phyloP scores from a whole-genome alignment of 2,888 invertebrate species.

The Notodonta dromedarius region DNA sequence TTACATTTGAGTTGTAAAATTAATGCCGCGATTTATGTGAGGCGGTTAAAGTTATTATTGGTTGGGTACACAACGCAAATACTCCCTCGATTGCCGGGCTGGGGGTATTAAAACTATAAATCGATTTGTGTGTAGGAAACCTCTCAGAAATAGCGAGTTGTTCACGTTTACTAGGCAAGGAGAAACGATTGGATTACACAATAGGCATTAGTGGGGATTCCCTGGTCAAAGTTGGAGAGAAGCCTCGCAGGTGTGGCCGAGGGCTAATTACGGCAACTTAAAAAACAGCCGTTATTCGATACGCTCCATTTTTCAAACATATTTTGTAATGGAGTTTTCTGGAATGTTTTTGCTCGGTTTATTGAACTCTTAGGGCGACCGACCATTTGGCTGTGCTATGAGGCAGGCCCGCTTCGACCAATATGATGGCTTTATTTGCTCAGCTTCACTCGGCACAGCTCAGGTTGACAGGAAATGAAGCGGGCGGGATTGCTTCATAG shows the following conservation, averaged over 20 bases:
- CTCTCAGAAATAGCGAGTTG: conserved; percentile 61
- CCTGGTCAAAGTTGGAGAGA: conserved; percentile 77
- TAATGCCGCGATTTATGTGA: conserved; percentile 78
- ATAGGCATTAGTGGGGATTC: conserved; percentile 67
- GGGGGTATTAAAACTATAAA: conserved; percentile 36
- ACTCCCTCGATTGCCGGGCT: conserved; percentile 20
- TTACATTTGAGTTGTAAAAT: conserved; percentile 81
- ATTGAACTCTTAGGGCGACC: too few relatives aligned
- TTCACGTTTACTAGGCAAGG: conserved; percentile 47
- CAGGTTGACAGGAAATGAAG: too few relatives aligned
- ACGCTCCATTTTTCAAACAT: conserved; percentile 33
- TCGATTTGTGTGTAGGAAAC: conserved; percentile 53
- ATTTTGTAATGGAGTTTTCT: conserved; percentile 16
- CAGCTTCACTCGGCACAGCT: too few relatives aligned
- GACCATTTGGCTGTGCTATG: too few relatives aligned
- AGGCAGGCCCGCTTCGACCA: too few relatives aligned
- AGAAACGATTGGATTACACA: conserved; percentile 70
- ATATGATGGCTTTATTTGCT: too few relatives aligned
- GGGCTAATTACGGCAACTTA: conserved; percentile 64
- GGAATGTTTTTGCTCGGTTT: not conserved
- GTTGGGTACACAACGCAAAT: conserved; percentile 41
- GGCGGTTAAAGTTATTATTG: conserved; percentile 56
- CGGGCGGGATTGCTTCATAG: too few relatives aligned
- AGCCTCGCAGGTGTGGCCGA: conserved; percentile 68
- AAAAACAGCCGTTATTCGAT: conserved; percentile 52